These are phyloP conservation scores for Melospiza melodia DNA, from an alignment of 2,113 vertebrate genomes.

Conservation along the genomic window DNA sequence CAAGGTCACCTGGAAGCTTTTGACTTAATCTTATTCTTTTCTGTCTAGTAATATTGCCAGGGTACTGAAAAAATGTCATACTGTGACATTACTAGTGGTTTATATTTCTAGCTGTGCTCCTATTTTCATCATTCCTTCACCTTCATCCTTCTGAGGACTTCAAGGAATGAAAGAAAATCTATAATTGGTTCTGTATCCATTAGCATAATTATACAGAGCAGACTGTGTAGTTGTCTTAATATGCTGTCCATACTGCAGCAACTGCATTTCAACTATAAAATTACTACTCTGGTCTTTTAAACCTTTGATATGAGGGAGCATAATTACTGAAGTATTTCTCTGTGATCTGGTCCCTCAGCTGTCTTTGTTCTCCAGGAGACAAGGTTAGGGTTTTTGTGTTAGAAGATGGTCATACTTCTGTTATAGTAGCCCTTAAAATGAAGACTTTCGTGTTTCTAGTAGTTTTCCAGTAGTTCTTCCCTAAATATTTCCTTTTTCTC, in stretches of 20 bases:
- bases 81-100: neutral
- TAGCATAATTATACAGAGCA: neutral
- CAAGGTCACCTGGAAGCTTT: neutral
- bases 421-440: neutral
- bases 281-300: neutral
- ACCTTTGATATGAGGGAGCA: neutral
- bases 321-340: neutral
- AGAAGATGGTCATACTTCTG: neutral
- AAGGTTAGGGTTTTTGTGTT: neutral
- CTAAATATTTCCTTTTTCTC: neutral
- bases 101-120: neutral
- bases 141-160: neutral
- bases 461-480: neutral
- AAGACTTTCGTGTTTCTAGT: neutral
- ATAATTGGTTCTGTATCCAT: neutral
- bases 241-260: neutral
- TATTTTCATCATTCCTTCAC: neutral
- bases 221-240: neutral
- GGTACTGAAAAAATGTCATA: neutral
- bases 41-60: neutral
- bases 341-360: neutral
- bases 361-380: neutral
- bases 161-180: neutral
- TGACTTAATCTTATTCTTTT: neutral
- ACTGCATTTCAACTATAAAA: neutral